Evolutionary conservation across 2,113 vertebrate genomes (phyloP), one percentile per base, ranked within the genome.

Genomic region (Pedetes capensis): DNA sequence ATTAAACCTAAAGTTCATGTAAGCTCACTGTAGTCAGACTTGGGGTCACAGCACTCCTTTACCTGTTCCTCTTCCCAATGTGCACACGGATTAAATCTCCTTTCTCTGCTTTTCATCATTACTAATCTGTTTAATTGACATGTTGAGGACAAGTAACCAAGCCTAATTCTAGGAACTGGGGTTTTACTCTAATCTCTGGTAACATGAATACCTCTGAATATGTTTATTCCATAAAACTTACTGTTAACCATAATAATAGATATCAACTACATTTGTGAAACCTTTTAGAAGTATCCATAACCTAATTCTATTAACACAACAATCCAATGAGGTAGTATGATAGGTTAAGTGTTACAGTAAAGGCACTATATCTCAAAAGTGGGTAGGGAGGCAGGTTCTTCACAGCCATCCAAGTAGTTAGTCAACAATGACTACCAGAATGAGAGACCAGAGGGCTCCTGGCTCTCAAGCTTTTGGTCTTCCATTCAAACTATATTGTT

Each of bases 171-270:
- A n/a, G n/a, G n/a, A n/a, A n/a, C n/a, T n/a, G n/a, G n/a, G n/a
- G n/a, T n/a, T n/a, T n/a, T n/a, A n/a, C n/a, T n/a, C n/a, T n/a
- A n/a, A n/a, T n/a, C n/a, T n/a, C n/a, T n/a, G n/a, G n/a, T n/a
- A n/a, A n/a, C n/a, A n/a, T 81, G 32, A 5, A 16, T 80, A 81
- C 27, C 44, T 39, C 74, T 53, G 37, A 86, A 5, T 89, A 75
- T 42, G 42, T 86, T 81, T 86, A 85, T 34, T 92, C 66, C 47
- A 84, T 74, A 89, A 85, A 80, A 86, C 6, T 78, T 71, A 78
- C 49, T 80, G 61, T n/a, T n/a, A n/a, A n/a, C n/a, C n/a, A n/a
- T n/a, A n/a, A 79, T 68, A 42, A 91, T 18, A 51, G 9, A 85
- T 18, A 72, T 55, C 63, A 39, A 74, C 5, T 74, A 72, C 29